Evolutionary conservation across 2,888 invertebrate species (phyloP), one percentile per base, ranked within the genome.

Genomic region (Platypus cylindrus): DNA sequence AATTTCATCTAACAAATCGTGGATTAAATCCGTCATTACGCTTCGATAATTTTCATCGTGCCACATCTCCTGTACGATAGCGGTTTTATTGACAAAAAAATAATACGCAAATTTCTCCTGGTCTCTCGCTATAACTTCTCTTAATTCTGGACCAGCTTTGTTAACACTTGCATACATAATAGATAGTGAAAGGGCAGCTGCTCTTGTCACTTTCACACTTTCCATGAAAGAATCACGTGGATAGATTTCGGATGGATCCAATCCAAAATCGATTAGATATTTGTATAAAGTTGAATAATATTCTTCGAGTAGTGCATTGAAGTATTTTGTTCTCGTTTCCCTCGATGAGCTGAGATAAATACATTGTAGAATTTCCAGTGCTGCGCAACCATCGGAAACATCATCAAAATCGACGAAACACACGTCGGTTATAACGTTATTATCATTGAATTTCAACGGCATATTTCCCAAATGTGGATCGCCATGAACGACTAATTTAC

Each of bases 401-500:
- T 50, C 49, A 47, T 63, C 62, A 41, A 56, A 63, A 50, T 62
- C 62, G 2, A 63, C 52, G 26, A 62, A 48, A 40, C 51, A 55
- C 29, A 56, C 57, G 17, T 52, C 48, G 3, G 44, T 35, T 3
- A 53, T 48, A 7, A 40, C 30, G 12, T 40, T 37, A 13, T 46
- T 45, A 17, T 42, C 16, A 18, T 53, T 46, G 30, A 51, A 50
- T 36, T 52, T 51, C 15, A 32, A 32, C 17, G 59, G 35, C 23
- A 60, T 52, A 48, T 76, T 76, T 38, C 73, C 73, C 18, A 68
- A 67, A 75, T 75, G 75, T 3, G 74, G 54, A 59, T 75, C 75
- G 1, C 73, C 67, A 46, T 76, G 75, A 23, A 68, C 69, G 3
- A 73, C 54, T 0, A 70, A 73, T 41, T 69, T 71, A 18, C 62